Conservation (phyloP, 1,140 invertebrate genomes). For the Leguminivora glycinivorella region DNA sequence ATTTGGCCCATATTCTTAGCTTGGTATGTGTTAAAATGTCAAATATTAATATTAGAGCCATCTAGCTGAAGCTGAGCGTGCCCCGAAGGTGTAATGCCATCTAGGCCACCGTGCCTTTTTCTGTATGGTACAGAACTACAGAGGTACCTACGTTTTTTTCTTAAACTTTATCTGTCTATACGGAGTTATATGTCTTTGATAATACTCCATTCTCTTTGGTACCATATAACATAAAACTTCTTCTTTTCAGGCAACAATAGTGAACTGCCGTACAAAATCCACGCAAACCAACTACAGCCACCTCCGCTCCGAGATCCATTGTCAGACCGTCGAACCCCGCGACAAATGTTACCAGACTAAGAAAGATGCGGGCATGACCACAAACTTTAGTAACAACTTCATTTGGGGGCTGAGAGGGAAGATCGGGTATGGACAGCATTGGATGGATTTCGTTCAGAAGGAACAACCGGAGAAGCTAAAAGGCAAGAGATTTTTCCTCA, state of each 20-base stretch:
- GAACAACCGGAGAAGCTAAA: slow-evolving; percentile 38
- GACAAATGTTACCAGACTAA: slow-evolving; percentile 80
- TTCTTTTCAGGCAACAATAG: slow-evolving; percentile 78
- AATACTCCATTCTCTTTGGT: too few species aligned
- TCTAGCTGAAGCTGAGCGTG: too few species aligned
- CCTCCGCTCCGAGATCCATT: slow-evolving; percentile 73
- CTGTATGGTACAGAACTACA: too few species aligned
- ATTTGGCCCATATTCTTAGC: too few species aligned
- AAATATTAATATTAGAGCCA: too few species aligned
- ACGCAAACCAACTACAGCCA: slow-evolving; percentile 82
- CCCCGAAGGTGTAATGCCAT: too few species aligned
- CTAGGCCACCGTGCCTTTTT: too few species aligned
- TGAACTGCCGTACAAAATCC: slow-evolving; percentile 79
- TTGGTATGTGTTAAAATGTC: too few species aligned
- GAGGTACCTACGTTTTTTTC: too few species aligned
- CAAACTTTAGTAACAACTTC: slow-evolving; percentile 70
- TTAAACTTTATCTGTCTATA: too few species aligned
- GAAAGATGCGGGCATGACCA: slow-evolving; percentile 78
- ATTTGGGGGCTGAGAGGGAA: slow-evolving; percentile 80
- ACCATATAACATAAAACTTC: not conserved
- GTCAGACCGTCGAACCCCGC: slow-evolving; percentile 77
- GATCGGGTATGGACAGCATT: slow-evolving; percentile 65
- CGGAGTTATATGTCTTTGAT: too few species aligned
- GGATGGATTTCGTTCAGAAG: slow-evolving; percentile 40
- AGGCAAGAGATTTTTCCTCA: slow-evolving; percentile 37